These are phyloP conservation scores for Monopis laevigella DNA, from an alignment of 2,888 invertebrate species.

Conservation along the genomic window DNA sequence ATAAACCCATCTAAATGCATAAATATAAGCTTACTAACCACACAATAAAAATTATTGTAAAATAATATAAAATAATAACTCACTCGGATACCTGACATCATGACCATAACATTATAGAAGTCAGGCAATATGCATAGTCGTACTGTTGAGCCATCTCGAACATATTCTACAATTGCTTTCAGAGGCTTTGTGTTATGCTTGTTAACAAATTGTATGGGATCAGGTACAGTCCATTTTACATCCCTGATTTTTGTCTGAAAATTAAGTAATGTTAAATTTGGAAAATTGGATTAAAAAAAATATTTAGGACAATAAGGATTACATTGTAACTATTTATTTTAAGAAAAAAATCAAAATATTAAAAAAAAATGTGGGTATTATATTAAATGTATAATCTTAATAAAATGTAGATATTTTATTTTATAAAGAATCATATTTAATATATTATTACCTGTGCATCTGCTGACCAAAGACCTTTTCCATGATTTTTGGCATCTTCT, in stretches of 20 bases:
- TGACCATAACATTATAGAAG: constrained; percentile 90
- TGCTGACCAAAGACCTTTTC: constrained; percentile 83
- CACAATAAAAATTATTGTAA: not conserved
- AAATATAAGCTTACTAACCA: too few relatives aligned
- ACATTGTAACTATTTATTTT: too few relatives aligned
- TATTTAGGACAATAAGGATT: too few relatives aligned
- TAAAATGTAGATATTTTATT: constrained; percentile 18
- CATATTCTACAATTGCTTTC: constrained; percentile 95
- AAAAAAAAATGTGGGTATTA: too few relatives aligned
- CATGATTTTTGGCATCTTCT: constrained; percentile 86
- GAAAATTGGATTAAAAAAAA: too few relatives aligned
- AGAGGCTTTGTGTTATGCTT: constrained; percentile 86
- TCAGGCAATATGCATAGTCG: constrained; percentile 91
- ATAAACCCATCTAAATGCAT: too few relatives aligned
- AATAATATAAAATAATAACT: constrained; percentile 28
- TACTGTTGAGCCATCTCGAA: constrained; percentile 96
- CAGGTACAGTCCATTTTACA: constrained; percentile 90
- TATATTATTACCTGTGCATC: constrained; percentile 38
- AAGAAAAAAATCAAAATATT: too few relatives aligned
- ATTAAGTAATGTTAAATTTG: too few relatives aligned
- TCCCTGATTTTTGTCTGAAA: constrained; percentile 82
- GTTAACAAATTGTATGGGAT: constrained; percentile 76
- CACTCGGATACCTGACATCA: constrained; percentile 93
- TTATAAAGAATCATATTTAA: constrained; percentile 5
- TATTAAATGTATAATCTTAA: not conserved